Evolutionary conservation across 2,797 vertebrate genomes (phyloP), one percentile per base, ranked within the genome.

Genomic region (Pampus argenteus): DNA sequence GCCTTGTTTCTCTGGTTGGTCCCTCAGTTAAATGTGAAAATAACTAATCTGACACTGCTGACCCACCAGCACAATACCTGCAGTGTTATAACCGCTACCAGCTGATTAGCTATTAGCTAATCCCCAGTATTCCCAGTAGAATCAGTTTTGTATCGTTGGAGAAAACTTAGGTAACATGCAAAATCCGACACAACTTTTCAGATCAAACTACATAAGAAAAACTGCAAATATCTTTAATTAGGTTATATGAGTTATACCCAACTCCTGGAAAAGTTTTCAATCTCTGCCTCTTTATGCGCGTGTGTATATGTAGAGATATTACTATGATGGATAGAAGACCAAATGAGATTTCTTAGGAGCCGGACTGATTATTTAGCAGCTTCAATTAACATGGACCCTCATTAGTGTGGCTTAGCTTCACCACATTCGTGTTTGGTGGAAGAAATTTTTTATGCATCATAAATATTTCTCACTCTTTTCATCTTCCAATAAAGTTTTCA

Each of bases 341-440:
- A 60, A 80, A 85, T 75, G 80, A 58, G 50, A 79, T 85, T 82
- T 77, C 47, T 67, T 68, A 22, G 50, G 48, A 71, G 64, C 59
- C 48, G 34, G 13, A 26, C 66, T 71, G 38, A 85, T 79, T 76
- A 78, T 74, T 83, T 70, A 74, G 57, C 25, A 70, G 64, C 70
- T 63, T 49, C 72, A 79, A 79, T 87, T 79, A 84, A 75, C 79
- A 87, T 47, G 45, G 54, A 61, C 54, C 29, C 69, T 76, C 54
- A 78, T 84, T 75, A 82, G 61, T 29, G 48, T 26, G 54, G 26
- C 22, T 75, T 74, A 50, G 59, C 63, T 58, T 65, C 55, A 25
- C 9, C 6, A 52, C 29, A 57, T 72, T 71, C 47, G 25, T 71
- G 67, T 75, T 58, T 56, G n/a, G 25, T 1, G 15, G 36, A 81